Conservation (phyloP, 2,888 invertebrate species). For the Pristionchus entomophagus region DNA sequence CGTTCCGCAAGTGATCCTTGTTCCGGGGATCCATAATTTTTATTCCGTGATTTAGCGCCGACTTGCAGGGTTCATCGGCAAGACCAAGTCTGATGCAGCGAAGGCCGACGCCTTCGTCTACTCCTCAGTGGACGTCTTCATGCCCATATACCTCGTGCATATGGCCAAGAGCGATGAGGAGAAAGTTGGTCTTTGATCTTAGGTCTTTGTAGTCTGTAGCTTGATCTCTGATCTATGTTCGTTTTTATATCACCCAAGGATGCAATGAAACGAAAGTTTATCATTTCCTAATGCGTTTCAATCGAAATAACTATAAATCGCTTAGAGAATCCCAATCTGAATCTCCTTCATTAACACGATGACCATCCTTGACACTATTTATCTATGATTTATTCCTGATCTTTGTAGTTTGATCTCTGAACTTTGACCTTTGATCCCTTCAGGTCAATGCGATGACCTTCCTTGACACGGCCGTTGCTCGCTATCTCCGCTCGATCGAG, state of each 20-base stretch:
- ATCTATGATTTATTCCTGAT: no score
- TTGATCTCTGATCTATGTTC: neutral
- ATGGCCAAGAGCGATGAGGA: slow-evolving; percentile 20
- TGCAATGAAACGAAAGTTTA: no score
- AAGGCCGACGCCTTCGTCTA: slow-evolving; percentile 38
- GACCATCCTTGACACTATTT: no score
- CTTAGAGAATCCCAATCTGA: no score
- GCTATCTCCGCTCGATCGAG: slow-evolving; percentile 21
- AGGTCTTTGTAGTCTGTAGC: neutral
- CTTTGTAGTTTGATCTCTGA: neutral
- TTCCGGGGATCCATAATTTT: no score
- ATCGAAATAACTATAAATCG: no score
- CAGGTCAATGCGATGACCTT: neutral
- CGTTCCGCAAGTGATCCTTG: no score
- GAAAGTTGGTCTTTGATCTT: slow-evolving; percentile 27
- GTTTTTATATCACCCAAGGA: no score
- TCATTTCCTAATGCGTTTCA: no score
- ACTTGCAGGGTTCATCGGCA: slow-evolving; percentile 40
- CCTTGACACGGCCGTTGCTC: neutral
- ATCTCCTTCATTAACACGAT: no score
- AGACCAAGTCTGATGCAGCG: slow-evolving; percentile 27
- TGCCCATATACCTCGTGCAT: slow-evolving; percentile 24
- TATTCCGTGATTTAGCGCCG: neutral
- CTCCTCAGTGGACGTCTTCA: slow-evolving; percentile 5
- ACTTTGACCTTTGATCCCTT: neutral